phyloP scores from a whole-genome alignment of 2,888 invertebrate species.

The Helleia helle region DNA sequence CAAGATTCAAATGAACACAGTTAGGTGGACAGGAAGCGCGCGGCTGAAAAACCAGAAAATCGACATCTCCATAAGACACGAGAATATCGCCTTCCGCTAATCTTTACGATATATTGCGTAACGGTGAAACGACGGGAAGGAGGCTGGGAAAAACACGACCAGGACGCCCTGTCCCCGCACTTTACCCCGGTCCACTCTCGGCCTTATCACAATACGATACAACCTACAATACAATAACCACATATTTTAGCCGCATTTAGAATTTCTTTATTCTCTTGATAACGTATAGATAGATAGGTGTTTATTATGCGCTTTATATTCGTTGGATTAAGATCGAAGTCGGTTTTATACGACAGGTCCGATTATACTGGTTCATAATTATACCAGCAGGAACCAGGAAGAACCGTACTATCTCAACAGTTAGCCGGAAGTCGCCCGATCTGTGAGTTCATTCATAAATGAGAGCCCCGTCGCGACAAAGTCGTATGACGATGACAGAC shows the following conservation, averaged over 20 bases:
- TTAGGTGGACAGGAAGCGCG: conserved; percentile 54
- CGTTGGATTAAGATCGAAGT: conserved; percentile 30
- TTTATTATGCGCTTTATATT: conserved; percentile 32
- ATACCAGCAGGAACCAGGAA: conserved; percentile 74
- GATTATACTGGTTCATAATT: conserved; percentile 61
- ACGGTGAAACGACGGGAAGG: conserved; percentile 73
- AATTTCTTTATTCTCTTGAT: conserved; percentile 71
- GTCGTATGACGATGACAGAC: conserved; percentile 52
- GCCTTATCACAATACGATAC: conserved; percentile 35
- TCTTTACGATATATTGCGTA: conserved; percentile 74
- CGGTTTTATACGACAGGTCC: conserved; percentile 32
- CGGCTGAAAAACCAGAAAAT: conserved; percentile 60
- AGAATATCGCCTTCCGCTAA: conserved; percentile 72
- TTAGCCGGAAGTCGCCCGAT: conserved; percentile 71
- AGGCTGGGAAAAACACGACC: conserved; percentile 65
- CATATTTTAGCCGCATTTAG: conserved; percentile 52
- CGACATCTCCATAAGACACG: conserved; percentile 70
- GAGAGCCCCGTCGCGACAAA: conserved; percentile 54
- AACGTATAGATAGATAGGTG: conserved; percentile 49
- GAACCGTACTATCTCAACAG: conserved; percentile 74
- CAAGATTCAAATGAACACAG: conserved; percentile 32
- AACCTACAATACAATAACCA: conserved; percentile 35
- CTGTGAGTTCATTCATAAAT: conserved; percentile 73
- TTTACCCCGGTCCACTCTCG: conserved; percentile 31
- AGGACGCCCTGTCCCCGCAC: conserved; percentile 55